These are phyloP conservation scores for Bombus picipes DNA, from an alignment of 1,140 invertebrate genomes.

Conservation along the genomic window DNA sequence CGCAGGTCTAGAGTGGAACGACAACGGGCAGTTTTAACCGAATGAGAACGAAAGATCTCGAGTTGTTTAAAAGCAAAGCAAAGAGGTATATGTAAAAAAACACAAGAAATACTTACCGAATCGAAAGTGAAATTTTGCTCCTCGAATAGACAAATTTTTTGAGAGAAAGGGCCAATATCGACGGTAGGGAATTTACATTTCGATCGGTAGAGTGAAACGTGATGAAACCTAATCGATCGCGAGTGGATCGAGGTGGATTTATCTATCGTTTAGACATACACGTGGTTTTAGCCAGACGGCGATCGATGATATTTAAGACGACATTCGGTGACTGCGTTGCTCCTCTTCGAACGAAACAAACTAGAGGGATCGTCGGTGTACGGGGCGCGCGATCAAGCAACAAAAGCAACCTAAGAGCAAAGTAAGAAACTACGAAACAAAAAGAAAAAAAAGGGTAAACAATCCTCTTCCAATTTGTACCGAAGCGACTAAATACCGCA, in stretches of 20 bases:
- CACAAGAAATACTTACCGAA: too few relatives aligned
- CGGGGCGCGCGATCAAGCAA: not conserved
- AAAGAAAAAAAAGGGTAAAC: not conserved
- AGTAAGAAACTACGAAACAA: not conserved
- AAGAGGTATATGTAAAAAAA: not conserved
- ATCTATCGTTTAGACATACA: not conserved
- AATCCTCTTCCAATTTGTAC: slow-evolving; percentile 49
- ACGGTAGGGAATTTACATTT: not conserved
- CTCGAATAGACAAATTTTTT: not conserved
- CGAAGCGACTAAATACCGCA: slow-evolving; percentile 21
- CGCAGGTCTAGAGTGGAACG: not conserved
- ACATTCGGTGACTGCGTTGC: not conserved
- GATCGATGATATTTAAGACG: not conserved
- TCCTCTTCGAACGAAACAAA: not conserved
- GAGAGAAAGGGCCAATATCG: not conserved
- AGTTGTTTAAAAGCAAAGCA: not conserved
- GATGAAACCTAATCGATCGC: not conserved
- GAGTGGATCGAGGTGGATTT: not conserved
- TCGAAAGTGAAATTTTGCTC: not conserved
- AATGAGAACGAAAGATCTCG: not conserved
- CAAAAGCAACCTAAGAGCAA: not conserved
- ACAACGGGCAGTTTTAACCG: not conserved
- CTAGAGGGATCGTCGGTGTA: not conserved
- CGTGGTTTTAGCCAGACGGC: not conserved
- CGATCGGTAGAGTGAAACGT: not conserved